Evolutionary conservation across 30 jellyfish, hydroid and myxozoan species (phyloP).

Genomic region (Pseudorhiza aurosa): DNA sequence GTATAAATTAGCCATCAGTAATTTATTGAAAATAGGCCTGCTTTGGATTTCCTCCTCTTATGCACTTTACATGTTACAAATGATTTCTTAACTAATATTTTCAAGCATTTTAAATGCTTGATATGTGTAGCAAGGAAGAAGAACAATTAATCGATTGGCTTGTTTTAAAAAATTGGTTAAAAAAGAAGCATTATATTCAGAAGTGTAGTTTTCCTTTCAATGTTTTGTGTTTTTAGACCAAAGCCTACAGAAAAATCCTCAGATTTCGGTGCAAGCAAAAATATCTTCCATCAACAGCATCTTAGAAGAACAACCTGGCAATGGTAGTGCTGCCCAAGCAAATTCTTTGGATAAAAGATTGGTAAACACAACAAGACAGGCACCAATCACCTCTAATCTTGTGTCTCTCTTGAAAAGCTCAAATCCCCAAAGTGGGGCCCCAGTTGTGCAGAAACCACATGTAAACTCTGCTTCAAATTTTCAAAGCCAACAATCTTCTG

Average conservation of each 20-base stretch:
- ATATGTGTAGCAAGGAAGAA: no score
- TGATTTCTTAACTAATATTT: no score
- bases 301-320: background rate
- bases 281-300: no score
- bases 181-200: no score
- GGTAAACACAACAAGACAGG: background rate
- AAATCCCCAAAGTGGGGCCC: background rate
- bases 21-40: no score
- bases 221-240: background rate
- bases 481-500: background rate
- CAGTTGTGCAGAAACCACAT: background rate
- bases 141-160: no score
- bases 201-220: no score
- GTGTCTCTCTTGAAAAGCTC: slow-evolving; percentile 31
- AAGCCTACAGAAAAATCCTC: background rate
- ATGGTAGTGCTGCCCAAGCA: background rate
- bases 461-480: background rate
- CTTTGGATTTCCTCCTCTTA: no score
- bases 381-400: background rate
- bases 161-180: no score
- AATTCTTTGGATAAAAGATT: background rate
- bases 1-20: no score
- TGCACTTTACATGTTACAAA: no score
- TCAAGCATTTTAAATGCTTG: no score
- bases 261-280: background rate